These are phyloP conservation scores for Sphecodes monilicornis DNA, from an alignment of 2,888 invertebrate genomes.

Conservation along the genomic window DNA sequence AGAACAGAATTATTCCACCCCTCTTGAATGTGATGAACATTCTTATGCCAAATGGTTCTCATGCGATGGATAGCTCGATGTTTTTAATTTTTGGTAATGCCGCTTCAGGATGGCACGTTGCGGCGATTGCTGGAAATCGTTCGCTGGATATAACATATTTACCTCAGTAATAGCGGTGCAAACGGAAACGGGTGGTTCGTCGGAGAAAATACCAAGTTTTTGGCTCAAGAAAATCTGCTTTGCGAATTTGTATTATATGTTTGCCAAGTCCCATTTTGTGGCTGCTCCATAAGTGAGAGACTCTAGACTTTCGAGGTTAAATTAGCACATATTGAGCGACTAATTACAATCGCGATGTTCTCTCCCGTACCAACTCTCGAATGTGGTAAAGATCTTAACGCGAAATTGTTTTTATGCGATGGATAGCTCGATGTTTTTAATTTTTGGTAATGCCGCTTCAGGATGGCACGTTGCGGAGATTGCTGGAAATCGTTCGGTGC, in stretches of 20 bases:
- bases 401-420: neutral
- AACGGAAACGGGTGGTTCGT: neutral
- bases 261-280: neutral
- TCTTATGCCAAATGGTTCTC: neutral
- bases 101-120: neutral
- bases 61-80: neutral
- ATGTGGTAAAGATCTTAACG: neutral
- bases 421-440: neutral
- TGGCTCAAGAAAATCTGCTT: neutral
- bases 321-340: neutral
- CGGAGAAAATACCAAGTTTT: neutral
- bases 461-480: neutral
- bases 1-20: too few species aligned
- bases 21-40: neutral
- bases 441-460: neutral
- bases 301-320: neutral
- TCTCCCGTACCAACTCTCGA: neutral
- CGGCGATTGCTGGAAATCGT: neutral
- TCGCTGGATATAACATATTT: neutral
- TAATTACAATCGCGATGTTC: neutral
- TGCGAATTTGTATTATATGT: neutral
- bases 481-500: neutral
- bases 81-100: neutral
- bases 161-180: neutral
- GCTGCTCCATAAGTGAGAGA: neutral